Conservation (phyloP, 1,140 invertebrate genomes). For the Oedothorax gibbosus region DNA sequence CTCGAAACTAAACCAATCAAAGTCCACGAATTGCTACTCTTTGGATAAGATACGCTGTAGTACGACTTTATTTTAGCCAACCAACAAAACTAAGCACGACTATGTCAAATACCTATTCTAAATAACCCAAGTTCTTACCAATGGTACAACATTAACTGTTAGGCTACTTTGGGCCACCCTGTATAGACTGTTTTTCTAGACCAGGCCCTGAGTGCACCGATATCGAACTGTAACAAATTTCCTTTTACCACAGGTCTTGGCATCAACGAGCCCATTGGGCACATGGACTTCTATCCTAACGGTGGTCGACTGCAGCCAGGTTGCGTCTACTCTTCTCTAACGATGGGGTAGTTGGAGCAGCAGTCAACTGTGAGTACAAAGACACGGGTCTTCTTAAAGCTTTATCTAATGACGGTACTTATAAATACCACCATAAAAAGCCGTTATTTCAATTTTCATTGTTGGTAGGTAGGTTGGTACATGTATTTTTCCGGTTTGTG, state of each 20-base stretch:
- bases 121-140: no score
- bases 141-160: no score
- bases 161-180: no score
- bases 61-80: no score
- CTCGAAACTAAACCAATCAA: no score
- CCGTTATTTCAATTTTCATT: not conserved
- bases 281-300: conserved; percentile 90
- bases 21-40: no score
- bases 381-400: conserved; percentile 65
- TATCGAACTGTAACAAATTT: not conserved
- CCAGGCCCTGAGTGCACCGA: no score
- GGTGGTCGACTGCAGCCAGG: conserved; percentile 89
- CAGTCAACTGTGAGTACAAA: conserved; percentile 80
- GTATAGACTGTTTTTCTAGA: not conserved
- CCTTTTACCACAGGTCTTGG: conserved; percentile 77
- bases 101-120: no score
- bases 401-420: not conserved
- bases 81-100: no score
- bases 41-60: no score
- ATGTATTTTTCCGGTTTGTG: not conserved
- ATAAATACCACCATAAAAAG: not conserved
- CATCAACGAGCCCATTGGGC: conserved; percentile 85
- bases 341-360: conserved; percentile 79
- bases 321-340: conserved; percentile 69
- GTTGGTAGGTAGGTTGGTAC: not conserved